phyloP scores from a whole-genome alignment of 2,113 vertebrate species.

The Tylochromis polylepis region DNA sequence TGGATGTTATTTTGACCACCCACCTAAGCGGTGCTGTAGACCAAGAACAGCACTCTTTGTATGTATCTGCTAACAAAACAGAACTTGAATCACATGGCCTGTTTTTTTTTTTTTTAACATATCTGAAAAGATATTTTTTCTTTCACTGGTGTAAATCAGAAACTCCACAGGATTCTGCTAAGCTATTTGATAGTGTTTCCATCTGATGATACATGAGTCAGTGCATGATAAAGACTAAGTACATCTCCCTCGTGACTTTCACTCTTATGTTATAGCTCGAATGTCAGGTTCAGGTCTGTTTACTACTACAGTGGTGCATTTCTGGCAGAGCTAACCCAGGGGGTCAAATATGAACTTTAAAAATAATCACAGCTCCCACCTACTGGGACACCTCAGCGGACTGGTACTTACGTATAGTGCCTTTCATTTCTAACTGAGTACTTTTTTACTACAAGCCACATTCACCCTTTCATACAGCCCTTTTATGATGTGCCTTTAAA shows the following conservation, averaged over 20 bases:
- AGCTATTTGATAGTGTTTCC: not conserved
- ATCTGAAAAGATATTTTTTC: not conserved
- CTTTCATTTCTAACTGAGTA: not conserved
- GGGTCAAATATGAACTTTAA: not conserved
- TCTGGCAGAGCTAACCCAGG: not conserved
- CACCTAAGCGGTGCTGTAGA: not conserved
- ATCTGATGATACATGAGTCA: not conserved
- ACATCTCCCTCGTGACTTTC: not conserved
- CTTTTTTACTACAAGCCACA: not conserved
- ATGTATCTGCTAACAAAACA: not conserved
- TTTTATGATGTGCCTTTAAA: not conserved
- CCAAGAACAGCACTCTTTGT: not conserved
- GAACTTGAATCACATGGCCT: not conserved
- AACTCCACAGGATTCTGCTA: not conserved
- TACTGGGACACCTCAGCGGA: not conserved
- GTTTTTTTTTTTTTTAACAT: not conserved
- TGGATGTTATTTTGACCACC: not conserved
- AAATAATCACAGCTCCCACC: not conserved
- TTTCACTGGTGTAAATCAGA: not conserved
- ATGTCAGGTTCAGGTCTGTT: not conserved
- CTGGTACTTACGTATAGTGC: not conserved
- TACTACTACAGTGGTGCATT: not conserved
- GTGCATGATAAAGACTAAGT: not conserved
- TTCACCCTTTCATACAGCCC: not conserved
- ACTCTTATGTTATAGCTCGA: not conserved